Evolutionary conservation across 2,888 invertebrate species (phyloP), one percentile per base, ranked within the genome.

Genomic region (Pseudococcus longispinus): DNA sequence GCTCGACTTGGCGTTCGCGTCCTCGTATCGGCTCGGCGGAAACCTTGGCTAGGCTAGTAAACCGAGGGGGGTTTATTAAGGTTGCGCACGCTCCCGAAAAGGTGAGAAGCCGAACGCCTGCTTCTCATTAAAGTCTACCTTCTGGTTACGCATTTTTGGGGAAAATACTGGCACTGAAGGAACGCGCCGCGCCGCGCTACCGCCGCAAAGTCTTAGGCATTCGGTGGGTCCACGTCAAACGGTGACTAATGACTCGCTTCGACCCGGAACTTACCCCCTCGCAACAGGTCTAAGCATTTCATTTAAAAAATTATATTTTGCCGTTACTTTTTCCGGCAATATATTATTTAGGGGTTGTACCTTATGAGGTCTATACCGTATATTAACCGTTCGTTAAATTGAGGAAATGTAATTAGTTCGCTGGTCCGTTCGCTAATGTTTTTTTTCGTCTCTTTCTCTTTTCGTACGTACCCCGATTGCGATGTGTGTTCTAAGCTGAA

Each of bases 31-130:
- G 37, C 32, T 11, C 37, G 77, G 20, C 77, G 77, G 77, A 80
- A 80, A 80, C 77, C 77, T 37, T n/a, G 77, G 23, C 13, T 60
- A 60, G 60, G 23, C 1, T 23, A 60, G 23, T 23, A 20, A 60
- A 60, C 60, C 13, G 9, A 37, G 77, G 77, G 32, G 86, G 84
- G 32, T 26, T 29, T 37, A 46, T 86, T 80, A 80, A 80, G 77
- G 86, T 86, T 86, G 86, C 86, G 86, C 86, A 86, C 86, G 86
- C 86, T 86, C 80, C 86, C 42, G 29, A 37, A 86, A 86, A 86
- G 86, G 86, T 86, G 86, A 86, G 86, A 86, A 86, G 86, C 86
- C 86, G 86, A 86, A 86, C 86, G 86, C 86, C 86, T 86, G 86
- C 86, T 86, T 86, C 86, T 86, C 86, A 86, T 86, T 86, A 86